A percentile compares a stretch with the other conserved stretches of the same genome.
These are phyloP conservation scores for Propithecus deckenii DNA, from an alignment of 2,797 vertebrate genomes.

Conservation along the genomic window DNA sequence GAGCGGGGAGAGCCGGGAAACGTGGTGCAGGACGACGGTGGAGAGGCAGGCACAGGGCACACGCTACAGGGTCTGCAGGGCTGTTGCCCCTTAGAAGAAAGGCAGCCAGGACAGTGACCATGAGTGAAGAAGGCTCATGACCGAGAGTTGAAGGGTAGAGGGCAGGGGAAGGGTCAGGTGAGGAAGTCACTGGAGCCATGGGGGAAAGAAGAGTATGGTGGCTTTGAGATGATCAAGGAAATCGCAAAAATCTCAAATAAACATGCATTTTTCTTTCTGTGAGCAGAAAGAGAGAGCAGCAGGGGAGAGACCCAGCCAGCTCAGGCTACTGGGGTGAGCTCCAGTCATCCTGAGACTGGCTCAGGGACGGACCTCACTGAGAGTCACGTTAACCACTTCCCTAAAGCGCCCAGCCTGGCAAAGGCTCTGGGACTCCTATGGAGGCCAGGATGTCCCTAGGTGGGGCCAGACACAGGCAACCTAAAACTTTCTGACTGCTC, in stretches of 20 bases:
- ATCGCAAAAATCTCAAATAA: neutral
- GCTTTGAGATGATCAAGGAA: neutral
- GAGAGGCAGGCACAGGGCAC: too few species aligned
- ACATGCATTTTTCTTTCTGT: neutral
- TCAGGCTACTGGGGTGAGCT: neutral
- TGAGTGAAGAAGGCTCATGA: too few species aligned
- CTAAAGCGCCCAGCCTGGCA: fast-evolving
- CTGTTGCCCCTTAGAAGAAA: too few species aligned
- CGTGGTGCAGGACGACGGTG: too few species aligned
- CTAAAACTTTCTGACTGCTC: neutral
- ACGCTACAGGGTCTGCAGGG: too few species aligned
- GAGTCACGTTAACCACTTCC: too few species aligned
- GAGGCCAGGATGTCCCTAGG: neutral
- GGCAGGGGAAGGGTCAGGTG: too few species aligned
- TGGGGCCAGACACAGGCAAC: fast-evolving
- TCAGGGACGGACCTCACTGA: neutral
- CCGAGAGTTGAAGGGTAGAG: too few species aligned
- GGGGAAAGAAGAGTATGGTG: neutral
- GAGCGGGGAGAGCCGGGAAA: neutral
- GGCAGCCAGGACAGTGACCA: too few species aligned
- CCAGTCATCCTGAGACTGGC: neutral
- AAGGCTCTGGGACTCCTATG: neutral
- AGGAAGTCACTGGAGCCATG: too few species aligned
- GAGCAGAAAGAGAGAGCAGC: neutral
- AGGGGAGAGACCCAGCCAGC: neutral